Base-by-base conservation (phyloP, 2,797 vertebrate genomes). In the Myiotriccus ornatus region DNA sequence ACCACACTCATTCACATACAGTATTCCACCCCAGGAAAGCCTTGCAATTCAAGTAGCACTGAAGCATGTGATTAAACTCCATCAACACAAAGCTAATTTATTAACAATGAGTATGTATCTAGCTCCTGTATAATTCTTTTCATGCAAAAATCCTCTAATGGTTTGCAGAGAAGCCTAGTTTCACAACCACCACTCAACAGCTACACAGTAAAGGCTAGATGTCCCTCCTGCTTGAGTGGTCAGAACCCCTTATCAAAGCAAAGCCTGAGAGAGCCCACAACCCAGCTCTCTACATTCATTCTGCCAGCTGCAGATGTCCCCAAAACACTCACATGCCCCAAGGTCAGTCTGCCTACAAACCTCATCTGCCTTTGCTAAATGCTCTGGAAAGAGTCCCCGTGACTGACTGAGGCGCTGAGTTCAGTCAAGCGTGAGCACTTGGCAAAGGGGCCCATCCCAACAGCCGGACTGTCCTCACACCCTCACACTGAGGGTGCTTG, bases 241-340 rank as follows among this genome's bases (percentile, higher is more conserved):
- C 49, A 64, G 30, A 57, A 16, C 22, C 53, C 57, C 64, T 39
- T 12, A 53, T 6, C 25, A 62, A 62, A 50, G 46, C 46, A 78
- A 71, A 69, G 73, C 46, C 71, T 53, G 35, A 39, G 0, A 34
- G 24, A 83, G 43, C 53, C 86, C 80, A 60, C 50, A 75, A 20
- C 30, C 43, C 71, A 50, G 43, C 46, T 87, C 65, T 10, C 2
- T 11, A 57, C 46, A 22, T 50, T 62, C 22, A 14, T 30, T 80
- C 71, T 78, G 93, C 76, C 84, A 81, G 89, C 60, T 78, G 85
- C 85, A 90, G 79, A 86, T 47, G 59, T 34, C 65, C 30, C 2
- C 2, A 3, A 60, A 85, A 53, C 35, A 50, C 67, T 46, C 35
- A 22, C 32, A 55, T 18, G 50, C 52, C 71, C 63, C 75, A 89